These are phyloP conservation scores for Epicauta chinensis DNA, from an alignment of 1,140 invertebrate species.

Conservation along the genomic window DNA sequence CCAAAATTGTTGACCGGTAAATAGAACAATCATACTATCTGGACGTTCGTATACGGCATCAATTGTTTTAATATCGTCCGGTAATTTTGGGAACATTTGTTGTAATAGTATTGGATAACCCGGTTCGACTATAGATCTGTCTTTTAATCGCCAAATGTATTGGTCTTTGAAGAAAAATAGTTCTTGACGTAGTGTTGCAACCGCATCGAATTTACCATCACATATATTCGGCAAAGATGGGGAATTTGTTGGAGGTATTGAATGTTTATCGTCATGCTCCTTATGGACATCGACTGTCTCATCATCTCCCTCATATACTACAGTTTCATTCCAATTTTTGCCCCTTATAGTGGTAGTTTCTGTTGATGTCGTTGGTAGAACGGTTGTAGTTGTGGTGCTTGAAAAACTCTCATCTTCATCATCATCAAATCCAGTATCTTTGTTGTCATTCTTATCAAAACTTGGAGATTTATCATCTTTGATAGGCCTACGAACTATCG, in stretches of 20 bases:
- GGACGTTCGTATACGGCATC: slow-evolving; percentile 70
- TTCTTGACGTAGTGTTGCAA: slow-evolving; percentile 59
- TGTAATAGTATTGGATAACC: slow-evolving; percentile 56
- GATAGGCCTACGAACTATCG: slow-evolving; percentile 16
- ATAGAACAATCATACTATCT: slow-evolving; percentile 69
- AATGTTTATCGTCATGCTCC: slow-evolving; percentile 35
- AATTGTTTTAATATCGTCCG: slow-evolving; percentile 52
- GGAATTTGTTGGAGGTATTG: slow-evolving; percentile 30
- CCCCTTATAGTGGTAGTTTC: background rate
- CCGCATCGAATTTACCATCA: slow-evolving; percentile 59
- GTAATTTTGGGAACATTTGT: slow-evolving; percentile 55
- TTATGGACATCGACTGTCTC: slow-evolving; percentile 46
- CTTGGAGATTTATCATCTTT: slow-evolving; percentile 1
- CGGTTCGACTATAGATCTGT: slow-evolving; percentile 45
- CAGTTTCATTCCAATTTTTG: background rate
- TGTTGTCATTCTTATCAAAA: background rate
- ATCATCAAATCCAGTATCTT: background rate
- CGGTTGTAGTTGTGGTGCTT: background rate
- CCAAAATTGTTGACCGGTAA: slow-evolving; percentile 59
- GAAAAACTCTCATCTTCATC: background rate
- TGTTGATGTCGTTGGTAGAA: background rate
- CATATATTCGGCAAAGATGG: slow-evolving; percentile 50
- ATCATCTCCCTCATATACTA: slow-evolving; percentile 43
- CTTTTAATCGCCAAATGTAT: slow-evolving; percentile 57
- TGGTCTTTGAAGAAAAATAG: slow-evolving; percentile 69